Base-by-base conservation (phyloP, 2,888 invertebrate species). In the Baccha elongata region DNA sequence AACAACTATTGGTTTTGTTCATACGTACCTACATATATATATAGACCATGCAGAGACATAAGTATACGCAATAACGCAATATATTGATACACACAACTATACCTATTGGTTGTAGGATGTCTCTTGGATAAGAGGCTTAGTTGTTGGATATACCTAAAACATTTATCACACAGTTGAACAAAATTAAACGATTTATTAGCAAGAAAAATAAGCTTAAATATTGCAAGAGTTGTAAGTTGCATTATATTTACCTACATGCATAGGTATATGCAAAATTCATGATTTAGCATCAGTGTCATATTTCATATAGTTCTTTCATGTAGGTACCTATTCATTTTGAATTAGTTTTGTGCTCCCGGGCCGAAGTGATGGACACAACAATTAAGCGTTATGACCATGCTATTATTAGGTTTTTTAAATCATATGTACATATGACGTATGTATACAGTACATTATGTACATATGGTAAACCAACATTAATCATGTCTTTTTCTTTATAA, bases 91-190 rank as follows among this genome's bases (percentile, higher is more conserved):
- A 10, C 21, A 6, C 23, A n/a, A n/a, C n/a, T n/a, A n/a, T n/a
- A n/a, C 29, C 7, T 32, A 8, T 32, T 6, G 29, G 1, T 23
- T 5, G 2, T 23, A 23, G 53, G 55, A 32, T 26, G 21, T n/a
- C 44, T 29, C 8, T 35, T 17, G 40, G 13, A 42, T 10, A 11
- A 48, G 10, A 15, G 60, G 50, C 35, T 32, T 65, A 46, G 73
- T 53, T 53, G 52, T 23, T 73, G 32, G 29, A 52, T 29, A 64
- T 35, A n/a, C n/a, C n/a, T n/a, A 29, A 44, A 69, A 21, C 60
- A 75, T 75, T 65, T 65, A 75, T 75, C 80, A 81, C 69, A 11
- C 80, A 69, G 80, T 60, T 50, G 29, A 65, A 69, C 8, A 50
- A 60, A 65, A 69, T 71, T 58, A 58, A 74, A 69, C 50, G 44